These are phyloP conservation scores for Noctua janthina DNA, from an alignment of 2,888 invertebrate genomes.

Conservation along the genomic window DNA sequence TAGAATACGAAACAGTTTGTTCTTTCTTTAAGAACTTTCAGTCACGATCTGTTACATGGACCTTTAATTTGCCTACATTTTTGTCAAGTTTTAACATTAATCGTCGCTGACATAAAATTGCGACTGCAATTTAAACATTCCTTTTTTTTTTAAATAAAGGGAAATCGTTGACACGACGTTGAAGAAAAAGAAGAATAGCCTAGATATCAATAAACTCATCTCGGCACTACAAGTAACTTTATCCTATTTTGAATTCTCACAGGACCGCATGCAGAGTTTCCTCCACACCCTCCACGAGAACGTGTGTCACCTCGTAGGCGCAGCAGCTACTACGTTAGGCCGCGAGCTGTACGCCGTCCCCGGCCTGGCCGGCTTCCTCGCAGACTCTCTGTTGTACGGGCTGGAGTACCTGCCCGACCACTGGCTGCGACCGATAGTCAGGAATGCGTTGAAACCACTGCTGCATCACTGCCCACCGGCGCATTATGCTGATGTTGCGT, in stretches of 20 bases:
- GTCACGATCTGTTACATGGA: no score
- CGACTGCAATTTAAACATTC: neutral
- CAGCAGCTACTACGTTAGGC: slow-evolving; percentile 94
- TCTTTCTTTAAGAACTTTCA: neutral
- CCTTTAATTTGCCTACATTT: no score
- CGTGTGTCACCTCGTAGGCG: slow-evolving; percentile 91
- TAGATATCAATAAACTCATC: neutral
- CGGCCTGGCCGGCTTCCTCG: slow-evolving; percentile 93
- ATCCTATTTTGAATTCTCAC: neutral
- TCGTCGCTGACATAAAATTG: neutral
- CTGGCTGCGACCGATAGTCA: slow-evolving; percentile 95
- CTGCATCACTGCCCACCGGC: slow-evolving; percentile 96
- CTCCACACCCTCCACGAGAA: slow-evolving; percentile 94
- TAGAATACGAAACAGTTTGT: neutral
- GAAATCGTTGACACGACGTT: no score
- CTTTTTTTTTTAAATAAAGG: neutral
- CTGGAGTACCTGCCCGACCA: slow-evolving; percentile 95
- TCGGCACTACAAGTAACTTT: neutral
- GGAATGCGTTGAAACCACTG: slow-evolving; percentile 96
- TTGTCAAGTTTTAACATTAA: neutral
- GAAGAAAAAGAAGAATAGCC: neutral
- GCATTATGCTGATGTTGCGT: slow-evolving; percentile 93
- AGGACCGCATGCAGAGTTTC: slow-evolving; percentile 96
- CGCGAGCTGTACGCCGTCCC: slow-evolving; percentile 95
- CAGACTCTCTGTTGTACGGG: slow-evolving; percentile 93